These are phyloP conservation scores for Heliangelus exortis DNA, from an alignment of 2,797 vertebrate species.

Conservation along the genomic window DNA sequence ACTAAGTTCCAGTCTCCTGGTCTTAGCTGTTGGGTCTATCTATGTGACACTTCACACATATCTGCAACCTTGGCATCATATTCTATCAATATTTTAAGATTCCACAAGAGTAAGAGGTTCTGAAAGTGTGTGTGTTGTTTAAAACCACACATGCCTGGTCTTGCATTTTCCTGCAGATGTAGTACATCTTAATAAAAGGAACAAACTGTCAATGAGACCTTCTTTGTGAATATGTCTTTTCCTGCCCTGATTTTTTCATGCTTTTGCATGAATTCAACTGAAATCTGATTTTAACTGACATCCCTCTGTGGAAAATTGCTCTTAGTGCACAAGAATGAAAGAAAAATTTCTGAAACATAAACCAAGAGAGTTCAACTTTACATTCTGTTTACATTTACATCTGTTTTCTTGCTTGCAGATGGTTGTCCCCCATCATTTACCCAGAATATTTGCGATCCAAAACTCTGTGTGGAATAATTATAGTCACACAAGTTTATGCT, in stretches of 20 bases:
- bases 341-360: neutral
- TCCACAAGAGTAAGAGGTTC: neutral
- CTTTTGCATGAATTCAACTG: neutral
- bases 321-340: neutral
- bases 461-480: neutral
- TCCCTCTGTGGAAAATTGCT: neutral
- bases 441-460: neutral
- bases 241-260: neutral
- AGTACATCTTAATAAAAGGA: neutral
- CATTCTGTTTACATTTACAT: neutral
- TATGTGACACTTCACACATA: neutral
- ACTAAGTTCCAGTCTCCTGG: neutral
- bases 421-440: neutral
- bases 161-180: neutral
- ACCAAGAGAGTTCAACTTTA: neutral
- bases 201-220: neutral
- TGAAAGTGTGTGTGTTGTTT: neutral
- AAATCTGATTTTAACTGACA: neutral
- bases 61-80: neutral
- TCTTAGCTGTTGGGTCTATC: neutral
- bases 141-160: neutral
- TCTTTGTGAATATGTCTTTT: neutral
- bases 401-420: neutral
- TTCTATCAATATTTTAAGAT: neutral
- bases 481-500: neutral